Evolutionary conservation across 2,888 invertebrate genomes (phyloP).

Genomic region (Athalia rosae): DNA sequence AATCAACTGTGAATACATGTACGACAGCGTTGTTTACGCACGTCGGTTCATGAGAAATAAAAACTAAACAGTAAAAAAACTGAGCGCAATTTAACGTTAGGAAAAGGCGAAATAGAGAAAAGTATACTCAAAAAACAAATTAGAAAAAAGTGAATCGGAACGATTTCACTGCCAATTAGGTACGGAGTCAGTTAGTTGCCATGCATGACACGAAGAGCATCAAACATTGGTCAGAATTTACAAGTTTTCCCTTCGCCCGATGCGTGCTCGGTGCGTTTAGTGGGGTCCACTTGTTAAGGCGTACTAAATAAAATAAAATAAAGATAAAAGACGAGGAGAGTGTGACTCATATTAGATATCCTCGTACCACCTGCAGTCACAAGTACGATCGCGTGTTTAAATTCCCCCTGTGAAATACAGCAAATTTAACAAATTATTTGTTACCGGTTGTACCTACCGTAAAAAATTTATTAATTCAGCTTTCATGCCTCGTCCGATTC

Average conservation of each 20-base stretch:
- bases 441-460: neutral
- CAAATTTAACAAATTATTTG: constrained; percentile 21
- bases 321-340: neutral
- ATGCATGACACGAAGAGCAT: neutral
- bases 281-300: constrained; percentile 18
- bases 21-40: too few species aligned
- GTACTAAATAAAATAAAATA: constrained; percentile 10
- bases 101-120: too few species aligned
- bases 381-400: constrained; percentile 29
- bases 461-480: neutral
- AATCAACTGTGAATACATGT: too few species aligned
- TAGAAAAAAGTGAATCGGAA: neutral
- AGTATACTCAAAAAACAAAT: neutral
- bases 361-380: constrained; percentile 34
- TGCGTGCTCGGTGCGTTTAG: neutral
- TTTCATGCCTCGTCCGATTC: constrained; percentile 3
- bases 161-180: constrained; percentile 1
- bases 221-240: neutral
- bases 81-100: too few species aligned
- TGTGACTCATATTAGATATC: constrained; percentile 18
- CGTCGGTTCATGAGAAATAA: too few species aligned
- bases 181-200: neutral
- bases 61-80: too few species aligned
- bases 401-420: neutral
- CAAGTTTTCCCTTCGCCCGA: neutral